Conservation (phyloP, 2,888 invertebrate species). For the Gastracanthus pulcherrimus region DNA sequence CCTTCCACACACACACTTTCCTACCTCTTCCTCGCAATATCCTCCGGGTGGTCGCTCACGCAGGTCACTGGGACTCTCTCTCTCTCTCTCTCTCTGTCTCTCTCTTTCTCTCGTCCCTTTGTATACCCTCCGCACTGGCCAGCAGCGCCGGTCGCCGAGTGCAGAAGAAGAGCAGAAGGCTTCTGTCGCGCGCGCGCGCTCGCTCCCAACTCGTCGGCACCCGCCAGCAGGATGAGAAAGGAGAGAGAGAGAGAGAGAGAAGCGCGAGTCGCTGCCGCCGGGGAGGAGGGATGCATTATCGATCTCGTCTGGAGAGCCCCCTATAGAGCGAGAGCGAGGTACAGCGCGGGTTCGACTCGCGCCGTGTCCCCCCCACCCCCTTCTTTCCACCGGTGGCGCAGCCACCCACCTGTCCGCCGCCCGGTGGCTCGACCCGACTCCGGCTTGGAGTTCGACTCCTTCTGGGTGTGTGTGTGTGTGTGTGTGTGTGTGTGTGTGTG, state of each 20-base stretch:
- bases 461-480: neutral
- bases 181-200: too few species aligned
- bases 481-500: neutral
- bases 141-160: neutral
- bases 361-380: neutral
- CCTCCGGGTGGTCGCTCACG: neutral
- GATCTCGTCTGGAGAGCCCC: constrained; percentile 71
- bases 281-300: constrained; percentile 73
- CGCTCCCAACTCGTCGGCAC: neutral
- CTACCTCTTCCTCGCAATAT: too few species aligned
- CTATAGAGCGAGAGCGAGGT: constrained; percentile 60
- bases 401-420: constrained; percentile 19
- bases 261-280: constrained; percentile 68
- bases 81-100: too few species aligned
- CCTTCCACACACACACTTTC: too few species aligned
- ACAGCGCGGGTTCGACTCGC: constrained; percentile 63
- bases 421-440: neutral
- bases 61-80: constrained; percentile 2
- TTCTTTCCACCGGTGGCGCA: neutral
- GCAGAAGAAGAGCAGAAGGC: neutral
- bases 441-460: neutral
- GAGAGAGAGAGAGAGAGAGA: constrained; percentile 57
- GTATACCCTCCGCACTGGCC: too few species aligned
- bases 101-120: too few species aligned
- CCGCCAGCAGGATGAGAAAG: neutral